phyloP scores from a whole-genome alignment of 2,888 invertebrate genomes.

The Diarsia mendica region DNA sequence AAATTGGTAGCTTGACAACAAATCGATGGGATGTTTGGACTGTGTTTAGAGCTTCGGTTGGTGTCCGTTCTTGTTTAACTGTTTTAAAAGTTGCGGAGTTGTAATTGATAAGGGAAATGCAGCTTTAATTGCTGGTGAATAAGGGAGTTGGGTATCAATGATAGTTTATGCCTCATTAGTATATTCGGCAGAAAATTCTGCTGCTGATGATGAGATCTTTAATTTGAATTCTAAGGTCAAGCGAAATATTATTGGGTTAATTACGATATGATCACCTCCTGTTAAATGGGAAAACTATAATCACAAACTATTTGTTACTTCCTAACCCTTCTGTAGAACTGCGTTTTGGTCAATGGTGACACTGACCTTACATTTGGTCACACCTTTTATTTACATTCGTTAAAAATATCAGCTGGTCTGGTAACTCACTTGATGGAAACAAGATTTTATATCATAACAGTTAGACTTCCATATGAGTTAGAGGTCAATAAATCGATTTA shows the following conservation, averaged over 20 bases:
- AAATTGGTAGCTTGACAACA: conserved; percentile 67
- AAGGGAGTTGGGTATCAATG: no score
- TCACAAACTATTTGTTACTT: no score
- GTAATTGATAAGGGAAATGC: neutral
- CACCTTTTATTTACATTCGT: neutral
- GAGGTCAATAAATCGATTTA: conserved; percentile 8
- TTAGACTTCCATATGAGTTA: neutral
- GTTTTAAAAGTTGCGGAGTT: conserved; percentile 19
- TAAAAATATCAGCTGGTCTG: neutral
- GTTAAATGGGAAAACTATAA: no score
- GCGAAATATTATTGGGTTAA: no score
- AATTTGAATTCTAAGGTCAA: no score
- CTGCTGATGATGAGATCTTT: neutral
- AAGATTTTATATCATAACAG: neutral
- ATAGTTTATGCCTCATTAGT: neutral
- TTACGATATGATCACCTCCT: no score
- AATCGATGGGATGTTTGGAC: conserved; percentile 62
- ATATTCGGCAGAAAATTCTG: neutral
- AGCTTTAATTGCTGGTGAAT: neutral
- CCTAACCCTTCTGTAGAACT: no score
- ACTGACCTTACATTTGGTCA: no score
- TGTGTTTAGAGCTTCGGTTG: conserved; percentile 35
- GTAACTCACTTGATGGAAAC: neutral
- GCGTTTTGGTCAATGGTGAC: no score
- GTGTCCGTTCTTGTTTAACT: conserved; percentile 3